A percentile compares a stretch with the other conserved stretches of the same genome.
Conservation (phyloP, 2,888 invertebrate species). For the Amiota communis region DNA sequence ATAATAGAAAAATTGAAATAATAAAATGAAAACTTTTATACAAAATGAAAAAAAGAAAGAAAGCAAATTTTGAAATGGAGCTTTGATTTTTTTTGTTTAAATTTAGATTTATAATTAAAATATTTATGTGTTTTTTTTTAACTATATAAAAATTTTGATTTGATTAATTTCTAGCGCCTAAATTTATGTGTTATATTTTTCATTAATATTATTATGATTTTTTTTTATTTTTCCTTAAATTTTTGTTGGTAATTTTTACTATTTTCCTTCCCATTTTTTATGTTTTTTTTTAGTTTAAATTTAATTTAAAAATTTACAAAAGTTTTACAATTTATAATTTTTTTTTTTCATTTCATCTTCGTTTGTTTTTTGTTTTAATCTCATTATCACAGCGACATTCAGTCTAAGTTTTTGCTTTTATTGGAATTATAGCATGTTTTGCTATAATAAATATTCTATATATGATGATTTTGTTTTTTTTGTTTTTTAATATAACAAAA, state of each 20-base stretch:
- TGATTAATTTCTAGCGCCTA: slow-evolving; percentile 56
- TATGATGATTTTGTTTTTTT: slow-evolving; percentile 45
- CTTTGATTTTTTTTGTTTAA: slow-evolving; percentile 20
- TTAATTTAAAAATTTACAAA: slow-evolving; percentile 67
- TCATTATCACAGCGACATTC: slow-evolving; percentile 72
- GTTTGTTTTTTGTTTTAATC: slow-evolving; percentile 42
- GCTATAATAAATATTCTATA: slow-evolving; percentile 52
- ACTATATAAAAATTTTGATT: slow-evolving; percentile 55
- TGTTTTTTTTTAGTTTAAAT: slow-evolving; percentile 41
- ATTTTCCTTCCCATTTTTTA: slow-evolving; percentile 47
- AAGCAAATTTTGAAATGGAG: slow-evolving; percentile 18
- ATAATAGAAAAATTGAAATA: slow-evolving; percentile 10
- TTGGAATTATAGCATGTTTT: slow-evolving; percentile 70
- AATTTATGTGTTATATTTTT: slow-evolving; percentile 54
- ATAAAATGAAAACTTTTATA: slow-evolving; percentile 17
- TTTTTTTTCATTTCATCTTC: slow-evolving; percentile 37
- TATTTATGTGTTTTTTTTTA: slow-evolving; percentile 25
- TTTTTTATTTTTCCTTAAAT: slow-evolving; percentile 11
- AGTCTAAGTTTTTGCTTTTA: slow-evolving; percentile 71
- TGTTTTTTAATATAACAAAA: slow-evolving; percentile 53
- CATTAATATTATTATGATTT: slow-evolving; percentile 17
- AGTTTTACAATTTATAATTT: slow-evolving; percentile 59
- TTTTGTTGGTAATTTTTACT: slow-evolving; percentile 45
- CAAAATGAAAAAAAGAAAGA: slow-evolving; percentile 16
- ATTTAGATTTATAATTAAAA: not conserved